Conservation (phyloP, 2,797 vertebrate species). For the Oreochromis grahami region DNA sequence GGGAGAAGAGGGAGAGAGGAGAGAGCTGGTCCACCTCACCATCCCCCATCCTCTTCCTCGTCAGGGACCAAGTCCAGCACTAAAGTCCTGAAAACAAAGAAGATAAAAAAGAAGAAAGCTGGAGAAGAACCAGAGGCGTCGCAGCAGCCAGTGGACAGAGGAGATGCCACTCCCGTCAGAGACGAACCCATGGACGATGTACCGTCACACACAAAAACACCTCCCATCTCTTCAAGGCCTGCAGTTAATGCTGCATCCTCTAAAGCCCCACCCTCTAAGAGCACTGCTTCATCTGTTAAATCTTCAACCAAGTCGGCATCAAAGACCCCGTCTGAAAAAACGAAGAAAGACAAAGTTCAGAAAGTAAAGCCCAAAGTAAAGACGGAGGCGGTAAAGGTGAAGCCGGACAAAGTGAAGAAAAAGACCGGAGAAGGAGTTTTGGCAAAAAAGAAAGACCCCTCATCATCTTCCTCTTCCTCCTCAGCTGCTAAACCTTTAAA, state of each 20-base stretch:
- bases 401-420: constrained; percentile 86
- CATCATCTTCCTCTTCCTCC: constrained; percentile 32
- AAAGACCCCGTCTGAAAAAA: constrained; percentile 54
- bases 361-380: constrained; percentile 82
- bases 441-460: constrained; percentile 61
- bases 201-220: constrained; percentile 45
- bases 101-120: constrained; percentile 86
- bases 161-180: constrained; percentile 94
- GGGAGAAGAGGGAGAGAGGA: constrained; percentile 82
- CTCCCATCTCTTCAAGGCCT: constrained; percentile 52
- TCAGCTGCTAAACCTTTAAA: constrained; percentile 46
- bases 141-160: constrained; percentile 81
- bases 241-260: background rate
- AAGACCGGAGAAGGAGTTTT: constrained; percentile 62
- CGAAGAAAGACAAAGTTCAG: constrained; percentile 53
- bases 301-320: constrained; percentile 46
- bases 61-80: constrained; percentile 56
- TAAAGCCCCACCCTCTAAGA: constrained; percentile 60
- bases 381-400: constrained; percentile 83
- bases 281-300: constrained; percentile 78
- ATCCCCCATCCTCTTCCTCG: constrained; percentile 54
- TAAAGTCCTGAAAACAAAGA: constrained; percentile 86
- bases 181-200: constrained; percentile 95
- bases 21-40: constrained; percentile 38
- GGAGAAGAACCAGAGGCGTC: constrained; percentile 87